phyloP scores from a whole-genome alignment of 2,113 vertebrate genomes.

The Labeo rohita region DNA sequence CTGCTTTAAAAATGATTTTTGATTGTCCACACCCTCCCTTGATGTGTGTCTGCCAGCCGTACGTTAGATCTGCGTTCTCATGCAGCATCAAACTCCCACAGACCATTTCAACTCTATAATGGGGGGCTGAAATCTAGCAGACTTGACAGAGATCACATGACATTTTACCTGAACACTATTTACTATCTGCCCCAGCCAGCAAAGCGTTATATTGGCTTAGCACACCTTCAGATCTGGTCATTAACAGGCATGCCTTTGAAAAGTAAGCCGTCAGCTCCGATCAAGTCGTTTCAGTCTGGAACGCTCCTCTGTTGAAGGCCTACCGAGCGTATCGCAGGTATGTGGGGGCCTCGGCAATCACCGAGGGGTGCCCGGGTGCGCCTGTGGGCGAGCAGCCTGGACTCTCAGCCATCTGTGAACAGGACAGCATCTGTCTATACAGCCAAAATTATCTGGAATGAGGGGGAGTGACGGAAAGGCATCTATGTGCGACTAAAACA shows the following conservation, averaged over 20 bases:
- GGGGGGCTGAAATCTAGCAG: neutral
- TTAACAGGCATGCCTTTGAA: constrained; percentile 46
- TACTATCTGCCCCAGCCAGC: constrained; percentile 15
- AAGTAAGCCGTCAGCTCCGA: neutral
- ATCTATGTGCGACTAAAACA: constrained; percentile 16
- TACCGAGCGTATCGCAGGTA: constrained; percentile 35
- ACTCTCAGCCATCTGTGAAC: constrained; percentile 55
- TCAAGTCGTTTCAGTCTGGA: constrained; percentile 11
- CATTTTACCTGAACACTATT: constrained; percentile 26
- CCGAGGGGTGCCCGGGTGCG: constrained; percentile 19
- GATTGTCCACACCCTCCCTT: neutral
- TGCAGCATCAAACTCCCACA: neutral
- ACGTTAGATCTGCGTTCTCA: neutral
- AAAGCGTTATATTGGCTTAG: constrained; percentile 41
- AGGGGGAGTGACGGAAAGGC: constrained; percentile 16
- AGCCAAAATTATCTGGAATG: constrained; percentile 46
- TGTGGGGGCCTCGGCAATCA: constrained; percentile 43
- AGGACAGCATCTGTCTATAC: constrained; percentile 47
- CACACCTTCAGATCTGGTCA: constrained; percentile 38
- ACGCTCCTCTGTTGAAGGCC: neutral
- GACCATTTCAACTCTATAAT: neutral
- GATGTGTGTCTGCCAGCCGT: constrained; percentile 5
- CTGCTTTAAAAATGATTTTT: neutral
- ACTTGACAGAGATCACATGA: neutral
- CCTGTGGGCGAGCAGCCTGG: constrained; percentile 51